These are phyloP conservation scores for Bursaphelenchus mucronatus DNA, from an alignment of 1,140 invertebrate species.

Conservation along the genomic window DNA sequence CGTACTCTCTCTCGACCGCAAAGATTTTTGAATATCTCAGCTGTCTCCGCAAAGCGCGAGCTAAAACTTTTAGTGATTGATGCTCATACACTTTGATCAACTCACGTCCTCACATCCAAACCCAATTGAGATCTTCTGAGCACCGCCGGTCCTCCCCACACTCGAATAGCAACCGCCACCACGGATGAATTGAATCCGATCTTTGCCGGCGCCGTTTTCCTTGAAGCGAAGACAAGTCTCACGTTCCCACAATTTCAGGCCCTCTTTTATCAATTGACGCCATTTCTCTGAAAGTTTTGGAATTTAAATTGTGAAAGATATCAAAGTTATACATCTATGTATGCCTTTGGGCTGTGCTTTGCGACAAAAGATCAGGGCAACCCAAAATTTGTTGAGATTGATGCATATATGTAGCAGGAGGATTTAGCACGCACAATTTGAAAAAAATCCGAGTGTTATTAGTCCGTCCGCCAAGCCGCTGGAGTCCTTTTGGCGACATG, in stretches of 20 bases:
- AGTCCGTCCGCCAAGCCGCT: no score
- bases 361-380: no score
- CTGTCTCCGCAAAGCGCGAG: no score
- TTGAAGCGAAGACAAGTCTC: conserved; percentile 56
- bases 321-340: not conserved
- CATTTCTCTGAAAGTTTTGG: conserved; percentile 46
- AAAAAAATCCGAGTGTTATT: not conserved
- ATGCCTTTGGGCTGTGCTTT: not conserved
- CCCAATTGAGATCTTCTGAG: conserved; percentile 58
- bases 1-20: no score
- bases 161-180: conserved; percentile 59
- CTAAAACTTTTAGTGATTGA: no score
- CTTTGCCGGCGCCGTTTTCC: conserved; percentile 43
- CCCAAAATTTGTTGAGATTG: no score
- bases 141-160: conserved; percentile 53
- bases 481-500: no score
- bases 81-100: no score
- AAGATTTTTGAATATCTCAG: no score
- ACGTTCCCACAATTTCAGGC: conserved; percentile 52
- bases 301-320: not conserved
- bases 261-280: conserved; percentile 47
- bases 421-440: no score
- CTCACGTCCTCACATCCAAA: conserved; percentile 56
- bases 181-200: conserved; percentile 52
- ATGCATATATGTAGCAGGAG: no score